Base-by-base conservation (phyloP, 2,888 invertebrate genomes). In the Calameuta idolon region DNA sequence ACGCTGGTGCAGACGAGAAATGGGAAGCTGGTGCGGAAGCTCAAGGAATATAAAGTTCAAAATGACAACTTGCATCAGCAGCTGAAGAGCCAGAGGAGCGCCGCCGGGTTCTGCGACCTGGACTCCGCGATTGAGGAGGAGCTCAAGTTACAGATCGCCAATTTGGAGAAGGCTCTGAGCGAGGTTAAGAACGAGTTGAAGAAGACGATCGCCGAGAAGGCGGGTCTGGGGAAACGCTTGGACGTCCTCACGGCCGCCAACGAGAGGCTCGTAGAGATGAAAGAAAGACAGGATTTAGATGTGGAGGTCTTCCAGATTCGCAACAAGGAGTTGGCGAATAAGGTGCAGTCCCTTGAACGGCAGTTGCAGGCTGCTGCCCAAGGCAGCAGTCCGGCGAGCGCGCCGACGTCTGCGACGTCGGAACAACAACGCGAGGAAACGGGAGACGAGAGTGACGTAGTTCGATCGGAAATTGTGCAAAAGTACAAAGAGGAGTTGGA, bases 71-170 rank as follows among this genome's bases (percentile, higher is more conserved):
- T 95, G 69, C 91, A 92, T 15, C 93, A 93, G 78, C 94, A 94
- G 89, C 85, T 94, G 79, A 93, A 93, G 84, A 90, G 92, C 34
- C 92, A 92, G 68, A 93, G 93, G 84, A 93, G 94, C 76, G 85
- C 93, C 74, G 92, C 93, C 30, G 93, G 89, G 73, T 92, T 94
- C 74, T 93, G 94, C 73, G 94, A 96, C 87, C 92, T 97, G 74
- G 96, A 97, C 86, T 93, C 94, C 78, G 95, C 97, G 11, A 96
- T 97, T 79, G 96, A 96, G 89, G 96, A 96, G 84, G 97, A 97
- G 91, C 90, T 97, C n/a, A 94, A 95, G 83, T 92, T 92, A 23
- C 96, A 96, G 89, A 92, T 96, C 35, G 91, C 92, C 79, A 92
- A 92, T 74, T 91, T 96, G 75, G 96, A 97, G 86, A 94, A 94